These are phyloP conservation scores for Lydus trimaculatus DNA, from an alignment of 2,888 invertebrate genomes.

Conservation along the genomic window DNA sequence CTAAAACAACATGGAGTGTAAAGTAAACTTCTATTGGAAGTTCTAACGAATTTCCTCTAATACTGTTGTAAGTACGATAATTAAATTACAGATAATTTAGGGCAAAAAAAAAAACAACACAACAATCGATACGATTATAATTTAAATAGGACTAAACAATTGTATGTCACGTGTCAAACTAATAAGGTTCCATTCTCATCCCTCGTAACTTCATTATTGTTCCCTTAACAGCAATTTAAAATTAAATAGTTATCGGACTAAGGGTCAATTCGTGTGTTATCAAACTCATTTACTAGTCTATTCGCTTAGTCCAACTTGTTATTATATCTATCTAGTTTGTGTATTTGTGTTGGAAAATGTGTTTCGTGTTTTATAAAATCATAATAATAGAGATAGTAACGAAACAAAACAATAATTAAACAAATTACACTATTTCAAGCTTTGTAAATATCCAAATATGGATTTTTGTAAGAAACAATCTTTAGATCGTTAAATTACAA, in stretches of 20 bases:
- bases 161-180: neutral
- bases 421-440: no score
- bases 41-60: no score
- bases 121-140: neutral
- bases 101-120: no score
- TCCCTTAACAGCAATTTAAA: slow-evolving; percentile 11
- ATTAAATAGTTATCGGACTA: slow-evolving; percentile 10
- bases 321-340: neutral
- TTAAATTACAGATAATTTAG: no score
- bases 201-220: slow-evolving; percentile 10
- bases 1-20: no score
- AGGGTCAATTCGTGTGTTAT: slow-evolving; percentile 10
- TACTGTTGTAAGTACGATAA: no score
- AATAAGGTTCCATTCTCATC: neutral
- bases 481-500: no score
- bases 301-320: neutral
- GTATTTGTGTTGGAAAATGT: neutral
- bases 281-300: slow-evolving; percentile 19
- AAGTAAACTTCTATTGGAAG: no score
- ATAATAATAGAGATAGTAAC: neutral
- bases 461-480: no score
- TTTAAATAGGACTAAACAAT: neutral
- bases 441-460: no score
- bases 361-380: neutral
- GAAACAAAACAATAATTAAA: no score